Evolutionary conservation across 2,797 vertebrate genomes (phyloP), one percentile per base, ranked within the genome.

Genomic region (Periparus ater): DNA sequence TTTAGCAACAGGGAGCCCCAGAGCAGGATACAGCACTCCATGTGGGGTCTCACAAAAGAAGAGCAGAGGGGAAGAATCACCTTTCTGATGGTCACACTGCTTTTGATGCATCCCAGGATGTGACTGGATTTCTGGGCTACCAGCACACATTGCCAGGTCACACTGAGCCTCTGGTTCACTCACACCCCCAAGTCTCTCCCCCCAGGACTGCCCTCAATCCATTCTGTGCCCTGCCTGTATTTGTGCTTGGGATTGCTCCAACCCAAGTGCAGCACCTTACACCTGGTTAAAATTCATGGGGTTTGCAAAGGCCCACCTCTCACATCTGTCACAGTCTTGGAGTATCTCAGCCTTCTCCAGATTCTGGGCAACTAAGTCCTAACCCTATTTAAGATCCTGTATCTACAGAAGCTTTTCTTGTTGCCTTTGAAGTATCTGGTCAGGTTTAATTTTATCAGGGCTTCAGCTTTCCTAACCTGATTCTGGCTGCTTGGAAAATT

Each of bases 1-100:
- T 40, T 40, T 40, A 40, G 38, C 38, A 40, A 40, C 38, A 40
- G 38, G 38, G 27, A 8, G 13, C 27, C 23, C 36, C 58, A 65
- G 51, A 57, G 19, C 32, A 72, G 19, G 27, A 72, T 47, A 48
- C 44, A 66, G 60, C 10, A 38, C 9, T 57, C 27, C 23, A 66
- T 0, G 1, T 51, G 29, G 55, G 14, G 23, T 58, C 11, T 72
- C n/a, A n/a, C 3, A 13, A 29, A 23, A 45, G 27, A 29, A 72
- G 32, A 42, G 23, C 7, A 65, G 32, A 58, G 19, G 3, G 10
- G 9, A 11, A 72, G n/a, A 66, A 79, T 29, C 13, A n/a, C 4
- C 11, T 29, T 38, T 27, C 29, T 20, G 27, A 42, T n/a, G 27
- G 27, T 27, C 36, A 58, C 0, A 0, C 4, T 65, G 9, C 15